Base-by-base conservation (phyloP, 2,888 invertebrate species). In the Ophion costatus region DNA sequence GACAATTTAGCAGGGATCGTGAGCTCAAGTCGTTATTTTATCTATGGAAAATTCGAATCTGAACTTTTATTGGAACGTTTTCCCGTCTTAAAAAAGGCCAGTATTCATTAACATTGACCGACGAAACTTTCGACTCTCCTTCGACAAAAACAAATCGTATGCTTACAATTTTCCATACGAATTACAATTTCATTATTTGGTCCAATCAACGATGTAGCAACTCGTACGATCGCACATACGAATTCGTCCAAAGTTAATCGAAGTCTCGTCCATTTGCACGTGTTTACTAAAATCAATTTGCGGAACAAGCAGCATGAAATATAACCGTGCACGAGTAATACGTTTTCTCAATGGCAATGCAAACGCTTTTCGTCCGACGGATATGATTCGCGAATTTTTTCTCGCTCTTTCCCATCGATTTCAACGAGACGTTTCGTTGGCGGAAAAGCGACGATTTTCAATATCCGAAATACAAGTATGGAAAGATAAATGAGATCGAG, bases 401-500 rank as follows among this genome's bases (percentile, higher is more conserved):
- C 20, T 20, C 17, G 11, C 14, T 45, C 24, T 63, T 45, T 1
- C 14, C 11, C 51, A 33, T 51, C n/a, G 22, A 63, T 22, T 75
- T 24, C 20, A 56, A 29, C 70, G 24, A 45, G 17, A 51, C 4
- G 17, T 4, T 17, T 17, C 51, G 51, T 3, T 29, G n/a, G 20
- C 33, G 33, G 56, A 29, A 29, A 76, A 64, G 51, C 66, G 57
- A 56, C 33, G 33, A 76, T 20, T 22, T 63, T 56, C 29, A 29
- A 24, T 64, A n/a, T 71, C 70, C 38, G 56, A 75, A 75, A 20
- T 56, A 69, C 38, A 42, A 22, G 33, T 63, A 42, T 14, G 57
- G 61, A 56, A 66, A 81, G 81, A 66, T 82, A 59, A 17, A 85
- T 85, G 86, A 87, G 87, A 87, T 88, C 84, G 85, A 85, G 51